A percentile compares a stretch with the other conserved stretches of the same genome.
These are phyloP conservation scores for Scartelaos histophorus DNA, from an alignment of 2,113 vertebrate genomes.

Conservation along the genomic window DNA sequence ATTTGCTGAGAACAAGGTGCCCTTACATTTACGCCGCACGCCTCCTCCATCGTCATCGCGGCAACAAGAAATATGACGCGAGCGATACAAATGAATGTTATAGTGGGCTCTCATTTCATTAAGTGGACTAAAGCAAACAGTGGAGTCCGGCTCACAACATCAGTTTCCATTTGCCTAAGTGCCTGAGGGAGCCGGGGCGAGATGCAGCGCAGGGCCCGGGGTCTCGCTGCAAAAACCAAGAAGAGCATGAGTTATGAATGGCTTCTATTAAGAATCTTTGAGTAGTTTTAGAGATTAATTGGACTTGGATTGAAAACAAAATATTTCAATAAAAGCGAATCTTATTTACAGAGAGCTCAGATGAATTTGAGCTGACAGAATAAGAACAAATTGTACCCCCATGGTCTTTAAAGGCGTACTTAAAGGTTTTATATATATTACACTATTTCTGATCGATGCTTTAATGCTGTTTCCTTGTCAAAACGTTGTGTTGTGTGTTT, in stretches of 20 bases:
- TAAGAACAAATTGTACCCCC: neutral
- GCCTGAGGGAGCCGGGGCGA: constrained; percentile 28
- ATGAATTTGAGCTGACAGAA: too few species aligned
- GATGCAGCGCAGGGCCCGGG: neutral
- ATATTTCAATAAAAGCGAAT: too few species aligned
- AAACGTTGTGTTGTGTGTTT: too few species aligned
- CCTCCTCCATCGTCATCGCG: neutral
- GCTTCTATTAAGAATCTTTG: too few species aligned
- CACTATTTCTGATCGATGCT: too few species aligned
- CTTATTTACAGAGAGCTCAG: too few species aligned
- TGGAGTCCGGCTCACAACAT: constrained; percentile 32
- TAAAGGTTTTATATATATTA: neutral
- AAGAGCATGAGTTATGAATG: neutral
- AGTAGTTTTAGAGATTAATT: too few species aligned
- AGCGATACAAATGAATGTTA: constrained; percentile 32
- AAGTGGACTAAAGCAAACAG: constrained; percentile 31
- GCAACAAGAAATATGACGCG: constrained; percentile 29
- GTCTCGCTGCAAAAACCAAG: neutral
- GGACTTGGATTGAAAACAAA: too few species aligned
- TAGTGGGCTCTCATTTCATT: constrained; percentile 50
- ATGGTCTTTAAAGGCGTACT: neutral
- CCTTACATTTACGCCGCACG: constrained; percentile 12
- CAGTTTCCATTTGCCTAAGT: constrained; percentile 51
- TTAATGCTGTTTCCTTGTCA: too few species aligned
- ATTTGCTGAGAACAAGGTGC: constrained; percentile 32